Percentiles rank a stretch among this genome's conserved stretches.
These are phyloP conservation scores for Drosophila paramelanica DNA, from an alignment of 2,888 invertebrate species.

Conservation along the genomic window DNA sequence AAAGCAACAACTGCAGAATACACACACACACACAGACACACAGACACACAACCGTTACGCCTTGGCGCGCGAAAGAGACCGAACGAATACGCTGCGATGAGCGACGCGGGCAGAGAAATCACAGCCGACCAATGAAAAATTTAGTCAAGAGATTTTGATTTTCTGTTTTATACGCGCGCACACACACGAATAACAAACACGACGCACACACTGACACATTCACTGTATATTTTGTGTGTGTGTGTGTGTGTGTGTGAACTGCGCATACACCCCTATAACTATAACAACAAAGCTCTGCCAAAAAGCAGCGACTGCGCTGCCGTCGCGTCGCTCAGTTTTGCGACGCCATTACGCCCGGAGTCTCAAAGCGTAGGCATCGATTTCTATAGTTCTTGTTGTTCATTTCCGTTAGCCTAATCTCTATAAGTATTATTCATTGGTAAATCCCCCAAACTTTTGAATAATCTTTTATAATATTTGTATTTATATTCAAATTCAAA, in stretches of 20 bases:
- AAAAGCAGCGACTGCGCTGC: slow-evolving; percentile 47
- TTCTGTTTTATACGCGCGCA: slow-evolving; percentile 82
- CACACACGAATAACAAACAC: slow-evolving; percentile 75
- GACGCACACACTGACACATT: slow-evolving; percentile 53
- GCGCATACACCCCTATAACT: slow-evolving; percentile 61
- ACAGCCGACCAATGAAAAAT: slow-evolving; percentile 86
- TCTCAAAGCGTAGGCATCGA: slow-evolving; percentile 56
- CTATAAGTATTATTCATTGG: neutral
- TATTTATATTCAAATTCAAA: too few relatives aligned
- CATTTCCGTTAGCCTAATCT: slow-evolving; percentile 25
- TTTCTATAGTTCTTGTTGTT: slow-evolving; percentile 39
- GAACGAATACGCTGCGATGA: slow-evolving; percentile 13
- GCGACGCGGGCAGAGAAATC: slow-evolving; percentile 81
- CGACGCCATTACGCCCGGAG: slow-evolving; percentile 64
- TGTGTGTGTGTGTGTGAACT: slow-evolving; percentile 33
- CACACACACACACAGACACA: slow-evolving; percentile 25
- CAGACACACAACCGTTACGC: slow-evolving; percentile 16
- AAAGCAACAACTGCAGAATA: slow-evolving; percentile 40
- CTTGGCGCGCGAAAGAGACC: slow-evolving; percentile 40
- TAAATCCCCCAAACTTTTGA: neutral
- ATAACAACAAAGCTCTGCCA: slow-evolving; percentile 54
- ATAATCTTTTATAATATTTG: too few relatives aligned
- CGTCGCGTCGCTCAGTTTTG: slow-evolving; percentile 24
- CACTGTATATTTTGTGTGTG: slow-evolving; percentile 13
- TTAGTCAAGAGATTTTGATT: slow-evolving; percentile 85